phyloP scores from a whole-genome alignment of 2,113 vertebrate species.

The Otolemur garnettii region DNA sequence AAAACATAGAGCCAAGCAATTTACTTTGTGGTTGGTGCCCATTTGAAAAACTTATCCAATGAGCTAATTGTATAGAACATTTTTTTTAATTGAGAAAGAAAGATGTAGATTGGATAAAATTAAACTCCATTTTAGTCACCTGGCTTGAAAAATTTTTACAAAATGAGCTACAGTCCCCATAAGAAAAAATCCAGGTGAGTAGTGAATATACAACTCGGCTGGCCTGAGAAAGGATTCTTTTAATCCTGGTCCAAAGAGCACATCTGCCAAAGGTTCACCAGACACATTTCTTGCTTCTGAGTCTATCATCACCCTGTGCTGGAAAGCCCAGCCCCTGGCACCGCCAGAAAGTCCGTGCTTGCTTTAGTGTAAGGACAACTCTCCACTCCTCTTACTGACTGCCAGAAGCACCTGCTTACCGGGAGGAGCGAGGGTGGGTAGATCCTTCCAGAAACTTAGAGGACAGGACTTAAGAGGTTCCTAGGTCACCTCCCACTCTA shows the following conservation, averaged over 20 bases:
- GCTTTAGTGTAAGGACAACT: neutral
- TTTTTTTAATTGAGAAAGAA: neutral
- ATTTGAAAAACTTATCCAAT: neutral
- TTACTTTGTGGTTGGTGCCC: neutral
- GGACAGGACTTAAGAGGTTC: neutral
- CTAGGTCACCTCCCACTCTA: neutral
- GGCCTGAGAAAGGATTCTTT: slow-evolving; percentile 7
- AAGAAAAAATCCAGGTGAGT: neutral
- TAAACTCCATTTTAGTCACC: neutral
- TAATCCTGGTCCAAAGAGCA: slow-evolving; percentile 7
- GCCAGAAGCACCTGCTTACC: neutral
- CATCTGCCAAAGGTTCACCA: neutral
- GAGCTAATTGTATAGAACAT: neutral
- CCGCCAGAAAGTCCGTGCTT: neutral
- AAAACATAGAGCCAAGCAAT: neutral
- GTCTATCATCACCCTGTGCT: neutral
- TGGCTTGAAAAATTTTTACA: slow-evolving; percentile 27
- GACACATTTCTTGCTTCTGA: neutral
- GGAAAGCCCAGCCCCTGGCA: neutral
- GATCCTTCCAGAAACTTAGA: slow-evolving; percentile 27
- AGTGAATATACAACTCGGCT: neutral
- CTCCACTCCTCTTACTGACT: neutral
- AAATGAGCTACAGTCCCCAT: neutral
- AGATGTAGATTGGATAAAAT: neutral
- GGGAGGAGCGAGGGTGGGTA: neutral